Base-by-base conservation (phyloP, 2,797 vertebrate genomes). In the Tympanoctomys barrerae region DNA sequence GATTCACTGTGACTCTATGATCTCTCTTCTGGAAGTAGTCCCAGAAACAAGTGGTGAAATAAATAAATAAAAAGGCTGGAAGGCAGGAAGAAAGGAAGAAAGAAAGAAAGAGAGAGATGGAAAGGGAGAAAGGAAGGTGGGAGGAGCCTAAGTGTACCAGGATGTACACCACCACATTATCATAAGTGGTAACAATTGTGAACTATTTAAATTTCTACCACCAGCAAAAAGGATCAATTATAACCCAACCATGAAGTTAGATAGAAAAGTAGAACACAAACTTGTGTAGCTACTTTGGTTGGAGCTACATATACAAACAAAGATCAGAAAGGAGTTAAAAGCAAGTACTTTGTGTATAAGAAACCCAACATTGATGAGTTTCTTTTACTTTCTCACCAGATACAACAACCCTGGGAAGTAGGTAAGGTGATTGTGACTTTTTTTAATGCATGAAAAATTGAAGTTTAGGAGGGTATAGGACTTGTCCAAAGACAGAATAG, bases 1-100 rank as follows among this genome's bases (percentile, higher is more conserved):
- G 90, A 86, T 96, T 95, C 92, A 92, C 46, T 90, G 64, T 86
- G 94, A 95, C 90, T 91, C 54, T 31, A 79, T 93, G 97, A 96
- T 92, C 70, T 75, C 68, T 86, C 52, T 64, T 92, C 80, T 95
- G 91, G 91, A 97, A 94, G 57, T 61, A 66, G 12, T 95, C 83
- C 90, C 94, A 91, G 90, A 89, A 62, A 93, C 96, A 94, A 94
- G 0, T 59, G 7, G 49, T 95, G 11, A 13, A 49, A 75, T 62
- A 24, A 57, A 54, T 54, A 54, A 54, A 54, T 16, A 54, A 13
- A 13, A 54, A 54, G 13, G 52, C 12, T 13, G 14, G 59, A 61
- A 61, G 22, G 59, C 24, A 61, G 59, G 22, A 61, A 9, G 22
- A 9, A 59, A 59, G 57, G 16, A 59, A 24, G 21, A 24, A 61